Percentiles rank a stretch among this genome's conserved stretches.
phyloP scores from a whole-genome alignment of 1,140 invertebrate genomes.

The Sitobion miscanthi region DNA sequence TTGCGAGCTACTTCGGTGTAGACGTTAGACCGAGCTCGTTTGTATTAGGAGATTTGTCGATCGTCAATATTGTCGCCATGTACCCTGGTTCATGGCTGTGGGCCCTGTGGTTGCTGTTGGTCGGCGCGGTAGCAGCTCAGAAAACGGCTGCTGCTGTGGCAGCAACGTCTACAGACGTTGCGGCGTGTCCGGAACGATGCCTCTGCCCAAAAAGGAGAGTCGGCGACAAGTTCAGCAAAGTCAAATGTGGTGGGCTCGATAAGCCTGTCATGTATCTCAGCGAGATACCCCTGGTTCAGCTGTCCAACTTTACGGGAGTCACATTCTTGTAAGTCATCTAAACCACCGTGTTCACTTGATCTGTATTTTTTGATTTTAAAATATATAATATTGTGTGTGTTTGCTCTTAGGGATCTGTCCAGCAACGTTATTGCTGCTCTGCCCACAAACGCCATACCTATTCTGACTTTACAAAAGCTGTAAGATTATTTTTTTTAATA shows the following conservation, averaged over 20 bases:
- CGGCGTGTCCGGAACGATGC: neutral
- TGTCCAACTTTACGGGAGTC: neutral
- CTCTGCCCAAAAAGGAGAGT: neutral
- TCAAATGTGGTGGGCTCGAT: slow-evolving; percentile 32
- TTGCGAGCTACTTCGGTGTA: neutral
- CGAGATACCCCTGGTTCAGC: neutral
- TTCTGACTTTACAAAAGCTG: slow-evolving; percentile 59
- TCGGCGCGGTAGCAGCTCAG: neutral
- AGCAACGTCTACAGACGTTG: neutral
- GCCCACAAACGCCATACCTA: slow-evolving; percentile 54
- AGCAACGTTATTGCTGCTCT: slow-evolving; percentile 58
- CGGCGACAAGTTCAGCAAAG: slow-evolving; percentile 39
- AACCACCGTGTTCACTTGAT: neutral
- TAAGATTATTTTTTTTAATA: slow-evolving; percentile 48
- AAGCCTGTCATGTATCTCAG: slow-evolving; percentile 35
- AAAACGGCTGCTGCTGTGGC: neutral
- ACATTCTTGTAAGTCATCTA: slow-evolving; percentile 18
- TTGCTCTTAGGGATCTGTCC: slow-evolving; percentile 58
- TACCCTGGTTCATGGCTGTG: neutral
- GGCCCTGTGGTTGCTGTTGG: neutral
- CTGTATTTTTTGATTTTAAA: neutral
- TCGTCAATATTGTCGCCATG: neutral
- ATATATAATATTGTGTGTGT: neutral
- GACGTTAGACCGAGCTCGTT: neutral
- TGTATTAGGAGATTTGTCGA: neutral